Evolutionary conservation across 2,113 vertebrate genomes (phyloP).

Genomic region (Hydrolagus affinis): DNA sequence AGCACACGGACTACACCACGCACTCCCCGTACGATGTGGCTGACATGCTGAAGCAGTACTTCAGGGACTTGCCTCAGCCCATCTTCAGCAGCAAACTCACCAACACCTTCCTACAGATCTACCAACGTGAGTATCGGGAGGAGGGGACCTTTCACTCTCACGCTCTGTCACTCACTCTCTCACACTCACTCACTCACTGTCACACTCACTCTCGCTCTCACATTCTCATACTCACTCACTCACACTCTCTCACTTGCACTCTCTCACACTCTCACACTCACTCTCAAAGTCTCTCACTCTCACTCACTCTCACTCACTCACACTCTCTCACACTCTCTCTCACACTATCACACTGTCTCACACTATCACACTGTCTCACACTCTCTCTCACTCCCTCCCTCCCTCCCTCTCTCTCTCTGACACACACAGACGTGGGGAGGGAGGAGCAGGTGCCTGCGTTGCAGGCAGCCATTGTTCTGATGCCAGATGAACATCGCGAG

Average conservation of each 20-base stretch:
- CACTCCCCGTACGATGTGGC: constrained; percentile 77
- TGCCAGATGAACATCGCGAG: constrained; percentile 76
- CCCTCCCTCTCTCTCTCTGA: not conserved
- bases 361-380: too few relatives aligned
- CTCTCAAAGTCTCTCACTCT: too few relatives aligned
- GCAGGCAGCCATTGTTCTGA: constrained; percentile 64
- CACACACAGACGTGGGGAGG: constrained; percentile 59
- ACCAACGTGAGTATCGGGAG: constrained; percentile 78
- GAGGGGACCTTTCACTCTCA: too few relatives aligned
- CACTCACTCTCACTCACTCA: not conserved
- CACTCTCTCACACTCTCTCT: too few relatives aligned
- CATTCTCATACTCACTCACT: too few relatives aligned
- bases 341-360: too few relatives aligned
- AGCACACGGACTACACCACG: constrained; percentile 64
- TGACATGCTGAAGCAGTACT: constrained; percentile 76
- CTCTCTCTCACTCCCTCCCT: accelerated
- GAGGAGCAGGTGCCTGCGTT: constrained; percentile 66
- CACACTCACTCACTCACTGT: not conserved
- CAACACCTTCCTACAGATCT: constrained; percentile 72
- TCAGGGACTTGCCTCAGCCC: constrained; percentile 72
- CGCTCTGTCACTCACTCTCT: too few relatives aligned
- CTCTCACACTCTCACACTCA: too few relatives aligned
- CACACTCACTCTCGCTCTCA: too few relatives aligned
- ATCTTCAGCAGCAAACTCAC: constrained; percentile 78
- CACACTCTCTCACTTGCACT: too few relatives aligned